Base-by-base conservation (phyloP, 2,113 vertebrate species). In the Periophthalmodon schlosseri region DNA sequence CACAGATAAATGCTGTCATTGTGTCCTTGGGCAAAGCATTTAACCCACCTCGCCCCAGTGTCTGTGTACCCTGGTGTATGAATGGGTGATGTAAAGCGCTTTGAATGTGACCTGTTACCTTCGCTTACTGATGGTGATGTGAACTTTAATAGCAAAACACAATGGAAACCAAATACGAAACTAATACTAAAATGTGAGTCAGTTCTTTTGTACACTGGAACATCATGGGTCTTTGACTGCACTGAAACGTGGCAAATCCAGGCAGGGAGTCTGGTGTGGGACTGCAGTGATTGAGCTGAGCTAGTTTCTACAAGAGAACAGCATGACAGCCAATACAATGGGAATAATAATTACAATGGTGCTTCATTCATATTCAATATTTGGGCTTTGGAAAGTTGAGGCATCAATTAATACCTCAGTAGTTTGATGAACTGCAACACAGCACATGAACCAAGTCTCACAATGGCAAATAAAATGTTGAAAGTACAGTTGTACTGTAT, bases 341-440 rank as follows among this genome's bases (percentile, higher is more conserved):
- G 80, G 72, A 77, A 83, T 77, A 76, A 79, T 81, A 78, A 85
- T 69, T 46, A 73, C 60, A 24, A 39, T 64, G n/a, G 36, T 58
- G 54, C 47, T 46, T 61, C 28, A 14, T 15, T 50, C 68, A 65
- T 33, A 10, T 60, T 68, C 21, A 73, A 69, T 58, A 21, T 71
- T 60, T 39, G 44, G 52, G n/a, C 39, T 73, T 60, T 49, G 21
- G 61, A 66, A 68, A 3, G 5, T 60, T 2, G 9, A 33, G 8
- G 5, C 2, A 6, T 69, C 24, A 60, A 18, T 69, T 50, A 13
- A 23, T 57, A 9, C n/a, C 54, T 23, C 10, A 23, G 9, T 23
- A 52, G 6, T 57, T 18, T 57, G 54, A 57, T 57, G 21, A 57
- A 23, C 21, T 23, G 10, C 15, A 16, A 52, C 50, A 6, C 18